Conservation (phyloP, 2,113 vertebrate species). For the Leptocoma aspasia region DNA sequence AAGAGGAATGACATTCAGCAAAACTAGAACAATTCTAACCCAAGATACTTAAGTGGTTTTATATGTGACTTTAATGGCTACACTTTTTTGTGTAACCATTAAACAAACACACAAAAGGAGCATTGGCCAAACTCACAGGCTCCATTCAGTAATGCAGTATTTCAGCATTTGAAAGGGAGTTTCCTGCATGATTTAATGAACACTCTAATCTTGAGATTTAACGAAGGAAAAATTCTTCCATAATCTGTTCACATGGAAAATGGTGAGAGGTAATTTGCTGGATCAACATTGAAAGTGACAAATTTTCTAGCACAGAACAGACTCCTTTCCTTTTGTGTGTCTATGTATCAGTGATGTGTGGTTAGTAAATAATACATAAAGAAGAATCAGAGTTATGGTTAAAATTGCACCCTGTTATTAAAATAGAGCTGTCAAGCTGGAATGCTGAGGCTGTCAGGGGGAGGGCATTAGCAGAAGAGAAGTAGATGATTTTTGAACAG, state of each 20-base stretch:
- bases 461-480: neutral
- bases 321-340: neutral
- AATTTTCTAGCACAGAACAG: neutral
- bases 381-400: neutral
- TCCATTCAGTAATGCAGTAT: neutral
- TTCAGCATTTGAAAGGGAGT: neutral
- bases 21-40: neutral
- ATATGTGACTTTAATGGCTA: neutral
- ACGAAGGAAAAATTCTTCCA: neutral
- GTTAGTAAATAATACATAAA: constrained; percentile 32
- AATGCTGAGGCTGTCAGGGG: neutral
- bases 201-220: neutral
- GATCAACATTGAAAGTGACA: neutral
- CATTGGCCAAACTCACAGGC: neutral
- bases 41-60: neutral
- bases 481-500: neutral
- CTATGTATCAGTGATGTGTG: neutral
- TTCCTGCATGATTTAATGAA: neutral
- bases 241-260: neutral
- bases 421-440: neutral
- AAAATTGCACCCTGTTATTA: constrained; percentile 9
- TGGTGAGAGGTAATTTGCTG: neutral
- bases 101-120: neutral
- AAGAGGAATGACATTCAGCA: neutral
- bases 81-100: too few relatives aligned